Base-by-base conservation (phyloP, 2,797 vertebrate species). In the Semotilus atromaculatus region DNA sequence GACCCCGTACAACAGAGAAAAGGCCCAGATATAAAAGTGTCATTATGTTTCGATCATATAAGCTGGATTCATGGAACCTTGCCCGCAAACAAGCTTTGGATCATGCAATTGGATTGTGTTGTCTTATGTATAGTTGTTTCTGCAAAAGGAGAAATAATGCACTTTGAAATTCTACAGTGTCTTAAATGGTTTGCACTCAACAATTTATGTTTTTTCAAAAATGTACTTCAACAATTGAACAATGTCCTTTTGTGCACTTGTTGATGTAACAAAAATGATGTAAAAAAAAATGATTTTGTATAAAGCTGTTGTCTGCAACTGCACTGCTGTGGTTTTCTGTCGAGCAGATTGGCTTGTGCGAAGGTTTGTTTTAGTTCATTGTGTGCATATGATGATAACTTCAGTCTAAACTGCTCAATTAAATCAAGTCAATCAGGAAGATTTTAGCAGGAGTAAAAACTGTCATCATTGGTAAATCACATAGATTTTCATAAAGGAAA, bases 1-100 rank as follows among this genome's bases (percentile, higher is more conserved):
- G 51, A 40, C 53, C 7, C 14, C 8, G 0, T 36, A 81, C 55
- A 71, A 60, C 34, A 14, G 60, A 80, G 13, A 78, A 83, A 86
- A 80, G n/a, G 38, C 34, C n/a, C 19, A 77, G 74, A 60, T 70
- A 77, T 72, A 16, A 84, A 84, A 84, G 67, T 1, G 10, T 76
- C 62, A 81, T 80, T 75, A 87, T 53, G 72, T 84, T 84, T 80
- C 53, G 77, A 84, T 85, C 75, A 79, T 55, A 71, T 72, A 81
- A 53, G 34, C n/a, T 21, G 4, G 66, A 87, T 66, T 6, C 38
- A 19, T 21, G 4, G 73, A 87, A 81, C 6, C 38, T 40, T 43
- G 51, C 38, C 26, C 26, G 6, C 76, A 82, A 81, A 77, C 78
- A 87, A 84, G 71, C 43, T 71, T 55, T 40, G 78, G 43, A 85